Base-by-base conservation (phyloP, 2,888 invertebrate species). In the Drosophila macrothrix region DNA sequence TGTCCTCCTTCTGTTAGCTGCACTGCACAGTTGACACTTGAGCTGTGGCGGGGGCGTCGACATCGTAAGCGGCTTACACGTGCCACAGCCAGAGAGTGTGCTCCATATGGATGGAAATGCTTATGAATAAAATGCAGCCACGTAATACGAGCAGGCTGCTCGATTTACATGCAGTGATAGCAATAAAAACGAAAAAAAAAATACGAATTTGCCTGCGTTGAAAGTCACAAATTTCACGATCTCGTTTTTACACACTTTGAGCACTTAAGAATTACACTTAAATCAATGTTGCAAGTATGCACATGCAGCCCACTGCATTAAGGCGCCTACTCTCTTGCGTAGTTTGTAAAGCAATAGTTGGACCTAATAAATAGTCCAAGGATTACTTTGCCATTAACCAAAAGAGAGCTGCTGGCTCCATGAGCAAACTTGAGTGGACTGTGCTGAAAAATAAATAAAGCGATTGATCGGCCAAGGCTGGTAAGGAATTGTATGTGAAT, bases 41-140 rank as follows among this genome's bases (percentile, higher is more conserved):
- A 85, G 79, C 76, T 55, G 67, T 25, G 58, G 67, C 68, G 71
- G 66, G 67, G 74, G 83, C 77, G 71, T 69, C 60, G 22, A 49
- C 43, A 56, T 31, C 50, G 49, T 80, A 82, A 84, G 84, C 82
- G 73, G 85, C 83, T 86, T 89, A 73, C 88, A 84, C 83, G 87
- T 82, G 87, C 83, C 87, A 39, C 19, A 56, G 37, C 37, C 37
- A 10, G 16, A 28, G 35, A 37, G 33, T 28, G 33, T 43, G 31
- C 35, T 54, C 43, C 65, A 58, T 54, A 54, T 49, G 73, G 49
- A 33, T n/a, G 39, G 16, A 53, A 64, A 39, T 70, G 49, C 72
- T 67, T 72, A 66, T 59, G 52, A 61, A 58, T 67, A 72, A 72
- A 69, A 41, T 65, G 62, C 69, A 67, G 62, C 67, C 58, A 54